These are phyloP conservation scores for Amblyornis subalaris DNA, from an alignment of 2,113 vertebrate species.

Conservation along the genomic window DNA sequence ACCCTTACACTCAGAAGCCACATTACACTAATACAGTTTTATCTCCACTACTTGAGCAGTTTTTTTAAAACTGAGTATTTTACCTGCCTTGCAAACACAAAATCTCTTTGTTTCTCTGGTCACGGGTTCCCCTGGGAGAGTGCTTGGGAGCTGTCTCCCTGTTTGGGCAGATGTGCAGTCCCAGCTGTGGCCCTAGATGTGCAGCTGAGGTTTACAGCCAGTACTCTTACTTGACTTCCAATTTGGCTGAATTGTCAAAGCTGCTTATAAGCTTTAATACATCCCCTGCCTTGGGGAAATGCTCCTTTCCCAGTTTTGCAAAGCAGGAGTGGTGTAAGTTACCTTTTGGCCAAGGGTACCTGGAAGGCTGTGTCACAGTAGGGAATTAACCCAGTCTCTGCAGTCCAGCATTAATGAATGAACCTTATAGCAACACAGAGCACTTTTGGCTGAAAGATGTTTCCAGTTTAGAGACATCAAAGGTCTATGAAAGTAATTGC, in stretches of 20 bases:
- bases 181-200: slow-evolving; percentile 1
- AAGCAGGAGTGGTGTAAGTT: not conserved
- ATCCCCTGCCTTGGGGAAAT: not conserved
- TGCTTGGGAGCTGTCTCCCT: not conserved
- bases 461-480: not conserved
- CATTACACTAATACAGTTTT: not conserved
- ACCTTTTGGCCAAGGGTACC: not conserved
- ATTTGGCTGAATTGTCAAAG: not conserved
- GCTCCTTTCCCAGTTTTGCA: not conserved
- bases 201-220: not conserved
- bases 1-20: not conserved
- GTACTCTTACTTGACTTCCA: not conserved
- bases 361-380: not conserved
- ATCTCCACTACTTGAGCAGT: not conserved
- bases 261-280: not conserved
- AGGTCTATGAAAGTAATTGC: not conserved
- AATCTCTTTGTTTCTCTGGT: not conserved
- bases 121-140: fast-evolving
- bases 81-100: not conserved
- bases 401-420: not conserved
- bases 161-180: not conserved
- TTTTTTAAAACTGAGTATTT: not conserved
- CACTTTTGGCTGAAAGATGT: not conserved
- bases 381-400: not conserved
- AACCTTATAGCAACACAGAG: not conserved